Evolutionary conservation across 2,113 vertebrate species (phyloP), one percentile per base, ranked within the genome.

Genomic region (Lutjanus erythropterus): DNA sequence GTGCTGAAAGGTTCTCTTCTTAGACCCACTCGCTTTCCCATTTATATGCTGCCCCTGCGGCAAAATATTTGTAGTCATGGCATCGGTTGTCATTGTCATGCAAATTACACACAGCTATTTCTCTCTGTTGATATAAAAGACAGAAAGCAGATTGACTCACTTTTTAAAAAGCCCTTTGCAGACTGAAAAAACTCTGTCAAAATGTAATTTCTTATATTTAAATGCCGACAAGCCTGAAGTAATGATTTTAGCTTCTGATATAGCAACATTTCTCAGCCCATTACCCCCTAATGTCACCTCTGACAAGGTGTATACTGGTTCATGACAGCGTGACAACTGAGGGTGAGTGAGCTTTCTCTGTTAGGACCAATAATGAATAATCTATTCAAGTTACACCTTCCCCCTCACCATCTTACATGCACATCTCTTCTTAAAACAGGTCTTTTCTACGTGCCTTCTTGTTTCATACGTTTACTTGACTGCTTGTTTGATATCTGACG

Each of bases 31-130:
- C 69, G 61, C 15, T 42, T 80, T 62, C 47, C 58, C 53, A 78
- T 80, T 85, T 50, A 29, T 62, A 42, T 68, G 50, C 29, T 69
- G 70, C 60, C 52, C 79, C n/a, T 60, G 55, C 10, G 23, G 67
- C 44, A 53, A 47, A 82, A 47, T 23, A 75, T 80, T 69, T 29
- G 41, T 31, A 59, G 67, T 52, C 67, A 27, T 58, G 53, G 37
- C 50, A 80, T 77, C 56, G 15, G 35, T 29, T 46, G 49, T 60
- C 55, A 76, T 74, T 77, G 46, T 77, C 53, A 84, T 82, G 62
- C 60, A 84, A 84, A 88, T 84, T 33, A 29, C 9, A 27, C 58
- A 10, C 67, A 55, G 68, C 71, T 35, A 46, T 72, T 81, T 69
- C 55, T 75, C 49, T 61, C 49, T 27, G 33, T 47, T 84, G 33